Percentiles rank a stretch among this genome's conserved stretches.
Evolutionary conservation across 1,140 invertebrate species (phyloP).

Genomic region (Saxidomus purpurata): DNA sequence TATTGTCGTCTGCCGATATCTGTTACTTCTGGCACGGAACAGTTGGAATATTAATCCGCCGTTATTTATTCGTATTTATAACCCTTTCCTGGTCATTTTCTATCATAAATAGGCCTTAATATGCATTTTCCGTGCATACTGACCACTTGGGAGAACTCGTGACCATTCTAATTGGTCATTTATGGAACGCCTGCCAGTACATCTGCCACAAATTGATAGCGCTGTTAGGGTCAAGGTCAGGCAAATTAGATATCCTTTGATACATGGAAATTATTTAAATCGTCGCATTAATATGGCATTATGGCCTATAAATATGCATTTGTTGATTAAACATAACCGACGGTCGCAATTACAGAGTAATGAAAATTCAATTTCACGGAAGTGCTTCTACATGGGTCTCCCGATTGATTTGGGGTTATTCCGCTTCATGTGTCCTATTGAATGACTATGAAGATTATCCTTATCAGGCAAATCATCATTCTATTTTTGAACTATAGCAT

Average conservation of each 20-base stretch:
- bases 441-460: no score
- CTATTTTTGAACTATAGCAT: no score
- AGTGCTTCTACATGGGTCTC: no score
- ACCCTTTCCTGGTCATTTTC: not conserved
- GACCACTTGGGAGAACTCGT: constrained; percentile 29
- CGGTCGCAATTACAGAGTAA: not conserved
- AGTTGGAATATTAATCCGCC: constrained; percentile 24
- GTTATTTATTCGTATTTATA: constrained; percentile 26
- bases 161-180: constrained; percentile 43
- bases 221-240: constrained; percentile 13
- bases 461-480: no score
- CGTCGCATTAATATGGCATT: constrained; percentile 13
- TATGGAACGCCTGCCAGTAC: not conserved
- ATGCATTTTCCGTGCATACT: constrained; percentile 17
- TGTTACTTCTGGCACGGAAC: not conserved
- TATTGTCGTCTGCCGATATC: constrained; percentile 8
- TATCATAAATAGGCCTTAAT: not conserved
- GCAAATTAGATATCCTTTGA: constrained; percentile 11
- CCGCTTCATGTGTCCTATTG: no score
- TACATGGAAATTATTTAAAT: constrained; percentile 16
- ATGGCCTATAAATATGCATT: constrained; percentile 14
- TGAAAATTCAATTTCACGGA: constrained; percentile 28
- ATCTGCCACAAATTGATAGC: constrained; percentile 30
- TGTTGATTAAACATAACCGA: constrained; percentile 32
- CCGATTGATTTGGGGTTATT: no score